These are phyloP conservation scores for Aethina tumida DNA, from an alignment of 1,140 invertebrate species.

Conservation along the genomic window DNA sequence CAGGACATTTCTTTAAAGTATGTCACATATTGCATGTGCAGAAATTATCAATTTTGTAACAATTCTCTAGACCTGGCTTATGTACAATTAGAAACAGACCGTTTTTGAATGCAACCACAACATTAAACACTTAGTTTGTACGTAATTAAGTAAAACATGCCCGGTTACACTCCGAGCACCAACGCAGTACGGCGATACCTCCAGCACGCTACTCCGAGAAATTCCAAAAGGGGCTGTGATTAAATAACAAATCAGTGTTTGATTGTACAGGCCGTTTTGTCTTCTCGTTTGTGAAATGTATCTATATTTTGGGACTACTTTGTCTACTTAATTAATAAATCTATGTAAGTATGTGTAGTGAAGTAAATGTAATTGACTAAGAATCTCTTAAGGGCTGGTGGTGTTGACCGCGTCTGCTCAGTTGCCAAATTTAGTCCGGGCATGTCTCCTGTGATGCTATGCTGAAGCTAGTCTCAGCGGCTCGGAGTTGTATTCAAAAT, in stretches of 20 bases:
- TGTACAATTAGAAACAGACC: no score
- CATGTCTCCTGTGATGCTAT: constrained; percentile 23
- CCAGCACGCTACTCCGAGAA: constrained; percentile 35
- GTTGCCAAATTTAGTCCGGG: constrained; percentile 29
- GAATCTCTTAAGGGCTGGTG: constrained; percentile 15
- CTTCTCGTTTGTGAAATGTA: constrained; percentile 40
- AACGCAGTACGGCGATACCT: constrained; percentile 14
- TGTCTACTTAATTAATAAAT: no score
- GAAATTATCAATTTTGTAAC: no score
- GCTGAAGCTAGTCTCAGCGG: constrained; percentile 23
- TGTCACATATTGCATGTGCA: no score
- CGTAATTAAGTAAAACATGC: constrained; percentile 15
- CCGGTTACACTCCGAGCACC: constrained; percentile 19
- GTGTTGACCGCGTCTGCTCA: constrained; percentile 18
- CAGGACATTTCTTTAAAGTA: no score
- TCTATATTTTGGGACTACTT: constrained; percentile 35
- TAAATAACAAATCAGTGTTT: constrained; percentile 54
- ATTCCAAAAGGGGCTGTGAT: constrained; percentile 62
- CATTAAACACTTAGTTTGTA: constrained; percentile 7
- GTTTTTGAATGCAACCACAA: no score
- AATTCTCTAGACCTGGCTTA: no score
- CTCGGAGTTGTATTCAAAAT: constrained; percentile 22
- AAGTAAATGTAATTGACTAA: constrained; percentile 31
- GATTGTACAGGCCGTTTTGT: constrained; percentile 54
- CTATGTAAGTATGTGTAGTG: constrained; percentile 35